Evolutionary conservation across 2,113 vertebrate species (phyloP), one percentile per base, ranked within the genome.

Genomic region (Dendrocopos noguchii): DNA sequence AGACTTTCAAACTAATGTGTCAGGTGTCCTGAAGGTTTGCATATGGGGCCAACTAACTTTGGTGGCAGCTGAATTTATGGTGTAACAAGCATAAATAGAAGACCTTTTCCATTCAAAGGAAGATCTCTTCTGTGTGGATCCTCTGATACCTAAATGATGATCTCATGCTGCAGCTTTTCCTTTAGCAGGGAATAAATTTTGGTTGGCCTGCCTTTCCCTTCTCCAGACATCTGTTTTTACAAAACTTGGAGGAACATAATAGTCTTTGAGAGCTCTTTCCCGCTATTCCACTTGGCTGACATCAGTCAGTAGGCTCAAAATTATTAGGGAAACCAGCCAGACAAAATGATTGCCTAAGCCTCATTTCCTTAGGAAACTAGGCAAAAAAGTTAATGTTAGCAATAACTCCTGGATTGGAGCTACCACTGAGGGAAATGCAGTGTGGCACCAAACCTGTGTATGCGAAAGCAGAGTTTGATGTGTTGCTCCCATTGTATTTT

Each of bases 321-420:
- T 85, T 90, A 67, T 15, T 68, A 92, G 60, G n/a, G 79, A 91
- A 94, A 87, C 33, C 28, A 93, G 47, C 46, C 91, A 96, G 87
- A 82, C 47, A 87, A 87, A 80, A 91, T 29, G 16, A 94, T 83
- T 95, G 68, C 94, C 76, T 94, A 91, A 93, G 90, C 72, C 52
- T 91, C 79, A 83, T 94, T 95, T 95, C 93, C 85, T 74, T 85
- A 74, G 79, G 84, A 90, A 95, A 90, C 64, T 83, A 80, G 64
- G 52, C 42, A 80, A 85, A 94, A 94, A 96, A 83, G 68, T 90
- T 91, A 80, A 28, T 87, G 84, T 87, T 93, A 87, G 81, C 70
- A 91, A 29, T 60, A 82, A 74, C 33, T 80, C 56, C 75, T 64
- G 84, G 64, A 67, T 2, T 85, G 53, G 61, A 85, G 47, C 15